Conservation (phyloP, 30 jellyfish, hydroid and myxozoan genomes). For the Phacellophora camtschatica region DNA sequence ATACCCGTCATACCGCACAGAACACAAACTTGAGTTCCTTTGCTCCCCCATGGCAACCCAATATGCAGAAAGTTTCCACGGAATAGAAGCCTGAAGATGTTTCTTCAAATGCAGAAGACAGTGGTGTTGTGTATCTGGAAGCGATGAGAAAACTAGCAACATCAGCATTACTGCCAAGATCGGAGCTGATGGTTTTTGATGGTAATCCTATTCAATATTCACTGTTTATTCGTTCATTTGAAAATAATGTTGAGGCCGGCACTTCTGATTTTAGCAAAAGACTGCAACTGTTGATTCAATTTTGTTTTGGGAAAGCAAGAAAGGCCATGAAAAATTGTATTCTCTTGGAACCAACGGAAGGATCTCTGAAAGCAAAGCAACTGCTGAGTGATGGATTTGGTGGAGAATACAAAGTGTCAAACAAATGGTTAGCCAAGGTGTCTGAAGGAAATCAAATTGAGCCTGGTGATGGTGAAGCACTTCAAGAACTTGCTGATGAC, state of each 20-base stretch:
- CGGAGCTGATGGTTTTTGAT: too few relatives aligned
- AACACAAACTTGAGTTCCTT: constrained; percentile 6
- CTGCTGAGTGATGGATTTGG: too few relatives aligned
- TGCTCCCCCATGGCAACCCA: constrained; percentile 34
- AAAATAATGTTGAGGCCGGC: neutral
- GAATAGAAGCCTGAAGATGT: neutral
- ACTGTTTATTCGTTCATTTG: too few relatives aligned
- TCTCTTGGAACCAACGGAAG: constrained; percentile 5
- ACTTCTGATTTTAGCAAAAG: neutral
- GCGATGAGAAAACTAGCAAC: neutral
- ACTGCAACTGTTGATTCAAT: constrained; percentile 22
- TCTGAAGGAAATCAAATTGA: neutral
- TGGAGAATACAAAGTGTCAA: neutral
- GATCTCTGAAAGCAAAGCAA: neutral
- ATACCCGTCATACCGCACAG: neutral
- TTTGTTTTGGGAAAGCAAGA: constrained; percentile 16
- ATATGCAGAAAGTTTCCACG: neutral
- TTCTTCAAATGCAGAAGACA: neutral
- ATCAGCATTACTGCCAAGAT: too few relatives aligned
- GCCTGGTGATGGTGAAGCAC: constrained; percentile 17
- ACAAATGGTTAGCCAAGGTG: neutral
- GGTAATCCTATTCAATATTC: too few relatives aligned
- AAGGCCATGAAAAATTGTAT: neutral
- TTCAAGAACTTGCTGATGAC: constrained; percentile 25
- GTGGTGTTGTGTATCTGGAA: constrained; percentile 3